These are phyloP conservation scores for Hydrolagus affinis DNA, from an alignment of 2,113 vertebrate species.

Conservation along the genomic window DNA sequence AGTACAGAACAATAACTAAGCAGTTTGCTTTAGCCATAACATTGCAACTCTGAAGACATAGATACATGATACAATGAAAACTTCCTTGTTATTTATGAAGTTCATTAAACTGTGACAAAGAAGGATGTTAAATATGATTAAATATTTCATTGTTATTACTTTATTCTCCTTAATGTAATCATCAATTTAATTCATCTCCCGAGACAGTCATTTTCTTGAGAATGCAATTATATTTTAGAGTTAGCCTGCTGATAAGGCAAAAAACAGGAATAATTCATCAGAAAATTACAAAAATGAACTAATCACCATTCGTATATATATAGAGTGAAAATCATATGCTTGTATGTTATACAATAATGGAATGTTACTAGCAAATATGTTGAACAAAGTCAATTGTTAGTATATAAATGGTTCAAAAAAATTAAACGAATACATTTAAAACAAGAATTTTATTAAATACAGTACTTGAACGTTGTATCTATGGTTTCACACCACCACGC, in stretches of 20 bases:
- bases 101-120: slow-evolving; percentile 31
- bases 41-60: not conserved
- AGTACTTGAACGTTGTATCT: slow-evolving; percentile 2
- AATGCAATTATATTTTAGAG: slow-evolving; percentile 70
- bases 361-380: slow-evolving; percentile 65
- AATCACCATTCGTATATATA: slow-evolving; percentile 63
- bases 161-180: slow-evolving; percentile 70
- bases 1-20: not conserved
- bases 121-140: slow-evolving; percentile 34
- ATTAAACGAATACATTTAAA: slow-evolving; percentile 14
- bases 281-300: slow-evolving; percentile 75
- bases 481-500: no score
- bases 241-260: slow-evolving; percentile 69
- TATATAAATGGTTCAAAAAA: not conserved
- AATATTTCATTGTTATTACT: slow-evolving; percentile 57
- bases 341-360: slow-evolving; percentile 74
- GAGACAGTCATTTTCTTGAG: slow-evolving; percentile 66
- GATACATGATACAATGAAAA: slow-evolving; percentile 9
- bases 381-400: slow-evolving; percentile 47
- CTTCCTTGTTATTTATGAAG: not conserved
- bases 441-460: not conserved
- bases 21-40: not conserved
- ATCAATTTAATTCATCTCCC: slow-evolving; percentile 66
- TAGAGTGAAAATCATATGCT: slow-evolving; percentile 58
- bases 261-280: slow-evolving; percentile 72